Percentiles rank a stretch among this genome's conserved stretches.
Conservation (phyloP, 2,797 vertebrate species). For the Perodicticus potto region DNA sequence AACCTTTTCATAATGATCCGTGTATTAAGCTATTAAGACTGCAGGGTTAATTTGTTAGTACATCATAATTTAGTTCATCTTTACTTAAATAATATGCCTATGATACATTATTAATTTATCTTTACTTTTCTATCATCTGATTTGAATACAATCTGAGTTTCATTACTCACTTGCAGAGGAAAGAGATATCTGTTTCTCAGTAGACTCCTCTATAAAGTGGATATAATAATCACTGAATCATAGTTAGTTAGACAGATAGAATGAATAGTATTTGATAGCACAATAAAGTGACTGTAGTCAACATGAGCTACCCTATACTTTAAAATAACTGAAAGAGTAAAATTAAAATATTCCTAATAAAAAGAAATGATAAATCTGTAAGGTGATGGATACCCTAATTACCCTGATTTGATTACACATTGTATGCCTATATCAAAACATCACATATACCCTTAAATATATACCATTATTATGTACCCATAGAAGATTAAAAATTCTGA, state of each 20-base stretch:
- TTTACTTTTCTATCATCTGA: neutral
- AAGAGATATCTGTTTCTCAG: neutral
- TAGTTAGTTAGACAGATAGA: neutral
- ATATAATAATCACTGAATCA: neutral
- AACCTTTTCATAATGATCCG: too few species aligned
- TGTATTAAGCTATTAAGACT: neutral
- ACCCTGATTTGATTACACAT: neutral
- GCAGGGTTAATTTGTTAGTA: neutral
- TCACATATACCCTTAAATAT: neutral
- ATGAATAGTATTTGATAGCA: neutral
- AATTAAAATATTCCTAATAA: neutral
- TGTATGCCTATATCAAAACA: neutral
- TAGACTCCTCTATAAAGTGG: neutral
- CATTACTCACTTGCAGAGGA: neutral
- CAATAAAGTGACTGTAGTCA: neutral
- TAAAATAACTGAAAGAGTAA: neutral
- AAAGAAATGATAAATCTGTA: neutral
- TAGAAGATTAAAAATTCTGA: neutral
- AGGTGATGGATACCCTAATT: neutral
- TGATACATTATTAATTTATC: too few species aligned
- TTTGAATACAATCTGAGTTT: neutral
- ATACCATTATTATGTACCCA: neutral
- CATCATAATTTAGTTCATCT: neutral
- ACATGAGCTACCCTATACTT: neutral
- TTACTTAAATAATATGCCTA: neutral